phyloP scores from a whole-genome alignment of 2,888 invertebrate genomes.

The Drosophila setosimentum region DNA sequence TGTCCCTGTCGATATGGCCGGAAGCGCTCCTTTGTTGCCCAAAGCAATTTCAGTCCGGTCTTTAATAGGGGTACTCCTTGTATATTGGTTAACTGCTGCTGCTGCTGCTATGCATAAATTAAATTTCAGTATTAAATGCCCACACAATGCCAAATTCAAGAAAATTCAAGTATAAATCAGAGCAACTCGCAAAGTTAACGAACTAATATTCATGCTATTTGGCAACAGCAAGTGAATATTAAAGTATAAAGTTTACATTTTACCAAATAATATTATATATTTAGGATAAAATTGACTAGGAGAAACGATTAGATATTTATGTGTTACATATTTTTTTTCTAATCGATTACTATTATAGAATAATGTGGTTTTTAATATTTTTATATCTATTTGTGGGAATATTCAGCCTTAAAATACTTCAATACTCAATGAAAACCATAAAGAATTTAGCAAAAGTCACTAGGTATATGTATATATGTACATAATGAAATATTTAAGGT shows the following conservation, averaged over 20 bases:
- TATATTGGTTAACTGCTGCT: constrained; percentile 9
- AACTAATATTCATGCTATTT: not conserved
- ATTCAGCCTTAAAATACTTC: not conserved
- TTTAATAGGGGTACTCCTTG: constrained; percentile 5
- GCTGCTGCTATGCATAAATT: constrained; percentile 56
- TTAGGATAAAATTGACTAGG: not conserved
- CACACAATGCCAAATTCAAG: constrained; percentile 19
- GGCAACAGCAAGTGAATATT: not conserved
- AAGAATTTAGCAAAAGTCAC: not conserved
- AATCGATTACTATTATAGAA: not conserved
- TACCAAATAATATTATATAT: not conserved
- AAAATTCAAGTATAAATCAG: constrained; percentile 6
- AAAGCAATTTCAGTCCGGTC: not conserved
- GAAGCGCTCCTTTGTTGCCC: constrained; percentile 50
- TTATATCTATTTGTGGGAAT: not conserved
- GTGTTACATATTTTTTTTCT: not conserved
- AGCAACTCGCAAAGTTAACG: constrained; percentile 11
- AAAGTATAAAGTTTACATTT: not conserved
- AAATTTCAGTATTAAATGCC: constrained; percentile 18
- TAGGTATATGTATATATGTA: not conserved
- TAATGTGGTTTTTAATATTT: not conserved
- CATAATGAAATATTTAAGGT: not conserved
- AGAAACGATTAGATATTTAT: not conserved
- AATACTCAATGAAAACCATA: not conserved
- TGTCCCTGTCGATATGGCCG: constrained; percentile 60